Conservation (phyloP, 2,113 vertebrate genomes). For the Pachypanchax playfairii region DNA sequence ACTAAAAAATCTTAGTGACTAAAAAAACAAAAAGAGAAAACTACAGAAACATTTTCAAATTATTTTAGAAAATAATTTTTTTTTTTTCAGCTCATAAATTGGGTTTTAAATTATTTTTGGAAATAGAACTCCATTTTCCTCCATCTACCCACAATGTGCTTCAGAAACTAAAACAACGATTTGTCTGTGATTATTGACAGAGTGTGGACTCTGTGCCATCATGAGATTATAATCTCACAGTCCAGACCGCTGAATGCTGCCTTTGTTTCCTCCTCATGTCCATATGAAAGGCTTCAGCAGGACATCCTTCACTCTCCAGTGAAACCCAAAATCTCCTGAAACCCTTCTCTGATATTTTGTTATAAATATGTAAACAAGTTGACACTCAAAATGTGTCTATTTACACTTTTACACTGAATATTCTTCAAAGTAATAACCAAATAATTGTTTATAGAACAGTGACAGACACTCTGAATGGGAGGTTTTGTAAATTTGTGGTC, state of each 20-base stretch:
- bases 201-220: conserved; percentile 38
- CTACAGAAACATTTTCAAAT: too few relatives aligned
- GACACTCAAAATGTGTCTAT: background rate
- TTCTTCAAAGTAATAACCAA: too few relatives aligned
- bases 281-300: conserved; percentile 8
- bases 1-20: too few relatives aligned
- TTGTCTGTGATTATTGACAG: conserved; percentile 16
- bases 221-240: conserved; percentile 25
- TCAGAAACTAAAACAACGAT: conserved; percentile 29
- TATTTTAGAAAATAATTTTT: too few relatives aligned
- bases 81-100: too few relatives aligned
- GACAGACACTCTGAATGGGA: too few relatives aligned
- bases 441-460: too few relatives aligned
- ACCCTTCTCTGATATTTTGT: background rate
- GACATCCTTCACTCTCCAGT: background rate
- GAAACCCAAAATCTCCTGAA: conserved; percentile 1
- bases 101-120: too few relatives aligned
- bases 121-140: background rate
- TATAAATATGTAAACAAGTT: background rate
- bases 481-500: too few relatives aligned
- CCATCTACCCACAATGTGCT: background rate
- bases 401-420: too few relatives aligned
- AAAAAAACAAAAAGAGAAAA: too few relatives aligned
- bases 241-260: conserved; percentile 33
- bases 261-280: conserved; percentile 53